phyloP scores from a whole-genome alignment of 2,113 vertebrate species.

The Callaeas wilsoni region DNA sequence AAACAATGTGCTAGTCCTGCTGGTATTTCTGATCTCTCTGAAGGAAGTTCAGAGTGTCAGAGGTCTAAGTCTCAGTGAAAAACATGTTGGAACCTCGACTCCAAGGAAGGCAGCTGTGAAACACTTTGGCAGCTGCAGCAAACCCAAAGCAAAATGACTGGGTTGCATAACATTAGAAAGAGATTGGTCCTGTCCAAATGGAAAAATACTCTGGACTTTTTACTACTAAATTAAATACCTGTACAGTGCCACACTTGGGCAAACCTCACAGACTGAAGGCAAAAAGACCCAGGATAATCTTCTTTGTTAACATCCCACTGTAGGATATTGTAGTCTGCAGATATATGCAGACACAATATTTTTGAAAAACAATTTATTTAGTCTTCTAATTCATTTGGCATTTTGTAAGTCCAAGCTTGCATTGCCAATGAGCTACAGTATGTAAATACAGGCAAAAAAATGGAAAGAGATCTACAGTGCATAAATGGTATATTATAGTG shows the following conservation, averaged over 20 bases:
- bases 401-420: background rate
- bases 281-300: background rate
- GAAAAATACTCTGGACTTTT: constrained; percentile 15
- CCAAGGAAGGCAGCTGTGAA: background rate
- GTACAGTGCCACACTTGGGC: background rate
- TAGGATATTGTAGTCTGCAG: background rate
- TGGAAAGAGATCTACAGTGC: background rate
- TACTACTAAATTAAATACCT: background rate
- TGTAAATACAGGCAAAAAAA: background rate
- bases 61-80: background rate
- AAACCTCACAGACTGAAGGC: background rate
- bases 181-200: background rate
- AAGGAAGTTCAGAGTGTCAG: constrained; percentile 34
- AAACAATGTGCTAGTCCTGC: background rate
- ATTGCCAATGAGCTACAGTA: background rate
- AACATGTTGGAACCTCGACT: background rate
- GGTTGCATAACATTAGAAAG: constrained; percentile 2
- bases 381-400: background rate
- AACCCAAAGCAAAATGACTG: background rate
- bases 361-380: background rate
- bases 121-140: constrained; percentile 7
- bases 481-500: background rate
- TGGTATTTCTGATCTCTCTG: background rate
- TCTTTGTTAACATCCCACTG: background rate
- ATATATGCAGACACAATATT: fast-evolving